Conservation (phyloP, 2,888 invertebrate genomes). For the Neoaliturus tenellus region DNA sequence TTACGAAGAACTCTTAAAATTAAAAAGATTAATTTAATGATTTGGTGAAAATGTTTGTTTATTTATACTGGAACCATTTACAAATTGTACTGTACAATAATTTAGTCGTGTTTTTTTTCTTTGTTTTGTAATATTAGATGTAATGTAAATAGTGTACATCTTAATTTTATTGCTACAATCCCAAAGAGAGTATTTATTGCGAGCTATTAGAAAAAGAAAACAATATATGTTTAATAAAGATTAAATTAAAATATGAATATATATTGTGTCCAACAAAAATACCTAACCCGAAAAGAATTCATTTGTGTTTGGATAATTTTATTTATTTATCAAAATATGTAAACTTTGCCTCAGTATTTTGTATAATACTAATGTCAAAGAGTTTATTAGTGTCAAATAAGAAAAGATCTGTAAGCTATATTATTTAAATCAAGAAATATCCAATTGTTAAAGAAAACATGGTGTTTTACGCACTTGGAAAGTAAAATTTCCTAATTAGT, state of each 20-base stretch:
- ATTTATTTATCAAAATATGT: too few species aligned
- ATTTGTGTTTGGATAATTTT: neutral
- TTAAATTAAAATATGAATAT: neutral
- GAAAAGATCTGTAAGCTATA: too few species aligned
- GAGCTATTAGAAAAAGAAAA: neutral
- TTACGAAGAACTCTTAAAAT: too few species aligned
- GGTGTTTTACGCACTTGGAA: neutral
- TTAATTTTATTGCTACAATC: conserved; percentile 29
- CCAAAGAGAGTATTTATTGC: conserved; percentile 32
- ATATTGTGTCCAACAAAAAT: neutral
- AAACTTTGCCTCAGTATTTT: neutral
- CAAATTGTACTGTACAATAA: too few species aligned
- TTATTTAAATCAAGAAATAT: too few species aligned
- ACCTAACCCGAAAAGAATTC: neutral
- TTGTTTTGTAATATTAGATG: neutral
- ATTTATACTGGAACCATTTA: too few species aligned
- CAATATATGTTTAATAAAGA: neutral
- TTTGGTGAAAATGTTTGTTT: too few species aligned
- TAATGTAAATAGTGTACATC: conserved; percentile 28
- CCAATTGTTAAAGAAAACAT: neutral
- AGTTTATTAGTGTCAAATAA: neutral
- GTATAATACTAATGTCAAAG: neutral
- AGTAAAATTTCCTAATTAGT: neutral
- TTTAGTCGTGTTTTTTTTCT: too few species aligned
- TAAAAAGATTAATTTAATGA: too few species aligned